A percentile compares a stretch with the other conserved stretches of the same genome.
These are phyloP conservation scores for Phallusia fumigata DNA, from an alignment of 23 tunicate genomes.

Conservation along the genomic window DNA sequence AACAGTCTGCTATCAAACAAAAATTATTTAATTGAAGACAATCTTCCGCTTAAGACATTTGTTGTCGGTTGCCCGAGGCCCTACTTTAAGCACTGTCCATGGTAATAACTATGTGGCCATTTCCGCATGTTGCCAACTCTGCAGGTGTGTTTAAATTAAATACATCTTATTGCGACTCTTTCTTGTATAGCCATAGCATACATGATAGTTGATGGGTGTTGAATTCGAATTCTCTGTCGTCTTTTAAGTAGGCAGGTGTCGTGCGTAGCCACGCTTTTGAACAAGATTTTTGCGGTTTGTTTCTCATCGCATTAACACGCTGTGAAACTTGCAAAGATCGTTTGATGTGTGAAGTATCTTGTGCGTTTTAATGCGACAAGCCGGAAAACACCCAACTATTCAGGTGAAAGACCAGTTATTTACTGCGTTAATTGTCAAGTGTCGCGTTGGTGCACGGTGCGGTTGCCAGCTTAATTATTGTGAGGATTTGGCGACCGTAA, in stretches of 20 bases:
- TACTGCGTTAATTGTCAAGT: neutral
- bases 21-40: too few relatives aligned
- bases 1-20: too few relatives aligned
- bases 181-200: neutral
- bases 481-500: neutral
- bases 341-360: neutral
- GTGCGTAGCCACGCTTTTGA: constrained; percentile 4
- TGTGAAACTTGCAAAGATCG: neutral
- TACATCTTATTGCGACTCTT: neutral
- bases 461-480: neutral
- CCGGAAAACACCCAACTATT: constrained; percentile 8
- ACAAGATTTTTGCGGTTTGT: constrained; percentile 1
- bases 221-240: neutral
- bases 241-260: neutral
- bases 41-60: neutral
- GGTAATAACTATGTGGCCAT: neutral
- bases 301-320: neutral
- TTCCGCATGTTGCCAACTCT: neutral
- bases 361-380: neutral
- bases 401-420: neutral
- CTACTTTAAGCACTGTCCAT: neutral
- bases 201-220: neutral
- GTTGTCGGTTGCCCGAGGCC: neutral
- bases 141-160: constrained; percentile 6
- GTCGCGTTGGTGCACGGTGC: neutral